phyloP scores from a whole-genome alignment of 2,797 vertebrate species.

The Anniella stebbinsi region DNA sequence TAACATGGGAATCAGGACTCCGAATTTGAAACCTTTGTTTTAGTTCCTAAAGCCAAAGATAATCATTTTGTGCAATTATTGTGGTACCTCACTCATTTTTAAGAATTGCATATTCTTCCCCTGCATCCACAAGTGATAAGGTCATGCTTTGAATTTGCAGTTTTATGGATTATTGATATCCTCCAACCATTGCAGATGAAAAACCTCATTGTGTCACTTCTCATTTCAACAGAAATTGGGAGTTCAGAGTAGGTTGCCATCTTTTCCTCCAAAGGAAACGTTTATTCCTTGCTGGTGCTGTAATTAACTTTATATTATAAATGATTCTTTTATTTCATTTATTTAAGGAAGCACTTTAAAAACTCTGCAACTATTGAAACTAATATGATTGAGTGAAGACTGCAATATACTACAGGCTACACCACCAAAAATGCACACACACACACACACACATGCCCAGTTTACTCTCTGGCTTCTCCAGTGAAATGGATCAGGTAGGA shows the following conservation, averaged over 20 bases:
- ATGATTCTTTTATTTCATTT: neutral
- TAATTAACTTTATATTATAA: slow-evolving; percentile 14
- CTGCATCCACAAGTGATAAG: slow-evolving; percentile 31
- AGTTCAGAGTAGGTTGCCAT: neutral
- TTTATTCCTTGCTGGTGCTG: slow-evolving; percentile 15
- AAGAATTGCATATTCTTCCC: slow-evolving; percentile 33
- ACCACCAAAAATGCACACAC: neutral
- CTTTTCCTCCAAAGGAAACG: neutral
- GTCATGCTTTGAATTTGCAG: neutral
- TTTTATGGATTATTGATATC: slow-evolving; percentile 35
- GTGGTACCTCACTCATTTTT: neutral
- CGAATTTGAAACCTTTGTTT: neutral
- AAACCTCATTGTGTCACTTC: slow-evolving; percentile 14
- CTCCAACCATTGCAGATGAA: slow-evolving; percentile 29
- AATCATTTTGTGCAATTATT: neutral
- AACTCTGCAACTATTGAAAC: neutral
- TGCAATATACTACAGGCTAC: neutral
- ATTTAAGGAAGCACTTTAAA: slow-evolving; percentile 11
- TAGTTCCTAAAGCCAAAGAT: neutral
- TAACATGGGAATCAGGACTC: neutral
- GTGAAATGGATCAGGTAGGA: neutral
- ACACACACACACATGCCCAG: neutral
- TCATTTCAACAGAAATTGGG: neutral
- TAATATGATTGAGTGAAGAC: neutral
- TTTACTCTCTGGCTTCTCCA: neutral